Evolutionary conservation across 1,140 invertebrate species (phyloP).

Genomic region (Rhynchophorus ferrugineus): DNA sequence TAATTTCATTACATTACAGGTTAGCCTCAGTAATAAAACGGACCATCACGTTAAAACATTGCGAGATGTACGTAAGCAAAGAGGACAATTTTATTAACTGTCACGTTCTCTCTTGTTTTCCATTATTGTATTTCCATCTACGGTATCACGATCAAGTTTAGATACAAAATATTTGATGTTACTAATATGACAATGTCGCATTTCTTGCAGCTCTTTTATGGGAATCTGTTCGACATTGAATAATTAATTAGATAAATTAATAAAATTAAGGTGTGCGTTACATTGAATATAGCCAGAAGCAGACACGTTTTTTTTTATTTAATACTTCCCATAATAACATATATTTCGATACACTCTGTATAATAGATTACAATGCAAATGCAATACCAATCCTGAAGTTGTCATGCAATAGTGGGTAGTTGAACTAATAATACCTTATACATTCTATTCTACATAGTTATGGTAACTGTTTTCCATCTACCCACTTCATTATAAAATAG

Average conservation of each 20-base stretch:
- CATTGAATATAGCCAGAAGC: too few species aligned
- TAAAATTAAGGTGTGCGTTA: too few species aligned
- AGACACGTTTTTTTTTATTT: too few species aligned
- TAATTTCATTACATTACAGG: too few species aligned
- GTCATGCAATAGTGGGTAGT: conserved; percentile 1
- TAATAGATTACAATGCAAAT: not conserved
- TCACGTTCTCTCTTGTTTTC: too few species aligned
- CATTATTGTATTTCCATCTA: conserved; percentile 11
- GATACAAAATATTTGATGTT: conserved; percentile 7
- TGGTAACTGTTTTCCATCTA: not conserved
- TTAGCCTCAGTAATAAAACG: too few species aligned
- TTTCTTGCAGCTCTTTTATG: conserved; percentile 8
- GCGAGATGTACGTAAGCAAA: too few species aligned
- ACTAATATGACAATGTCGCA: conserved; percentile 8
- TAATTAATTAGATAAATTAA: too few species aligned
- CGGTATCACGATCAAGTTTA: conserved; percentile 8
- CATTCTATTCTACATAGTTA: not conserved
- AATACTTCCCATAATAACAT: too few species aligned
- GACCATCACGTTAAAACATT: too few species aligned
- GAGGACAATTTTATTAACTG: too few species aligned
- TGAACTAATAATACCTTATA: conserved; percentile 9
- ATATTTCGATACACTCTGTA: not conserved
- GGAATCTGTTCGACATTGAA: not conserved
- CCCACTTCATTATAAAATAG: too few species aligned
- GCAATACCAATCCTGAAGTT: conserved; percentile 1